Evolutionary conservation across 2,113 vertebrate species (phyloP), one percentile per base, ranked within the genome.

Genomic region (Lophochroa leadbeateri): DNA sequence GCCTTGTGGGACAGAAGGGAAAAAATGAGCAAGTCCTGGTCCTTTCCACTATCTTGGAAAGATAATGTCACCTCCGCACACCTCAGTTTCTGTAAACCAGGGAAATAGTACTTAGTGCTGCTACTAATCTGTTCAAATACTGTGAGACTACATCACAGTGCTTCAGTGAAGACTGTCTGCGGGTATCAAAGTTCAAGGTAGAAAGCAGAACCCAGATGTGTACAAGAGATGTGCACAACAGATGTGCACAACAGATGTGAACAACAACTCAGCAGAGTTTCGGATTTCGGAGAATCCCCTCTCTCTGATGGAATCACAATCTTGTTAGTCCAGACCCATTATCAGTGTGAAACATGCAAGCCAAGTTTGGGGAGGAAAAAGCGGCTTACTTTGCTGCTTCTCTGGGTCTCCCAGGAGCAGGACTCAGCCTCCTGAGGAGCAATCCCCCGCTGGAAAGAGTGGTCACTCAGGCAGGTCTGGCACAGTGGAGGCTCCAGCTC

Each of bases 361-460:
- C 7, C 50, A 29, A 37, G 11, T 18, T 17, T 23, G 9, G 33
- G 29, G 35, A 58, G 74, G 63, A 88, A 96, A 46, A 35, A 63
- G 4, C 3, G 57, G 39, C 98, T 98, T 98, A 99, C 99, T 98
- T 99, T 99, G 97, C 98, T 99, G 76, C 95, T 97, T 39, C 98
- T 97, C 78, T 97, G 98, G 95, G 98, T 98, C 86, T 99, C 99
- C 97, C 98, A 92, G n/a, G 97, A 97, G 89, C 97, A 94, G 13
- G 98, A 97, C 52, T 98, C 98, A 0, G 98, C 98, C 60, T 98
- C 98, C 15, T 97, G 98, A 71, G 98, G 95, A 77, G 97, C 81
- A 35, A 98, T 96, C 10, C 95, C 98, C 89, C 95, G 97, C 41
- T 97, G 97, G 69, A 98, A 97, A 60, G 98, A 93, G 19, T 98